Evolutionary conservation across 2,888 invertebrate genomes (phyloP).

Genomic region (Limulus polyphemus): DNA sequence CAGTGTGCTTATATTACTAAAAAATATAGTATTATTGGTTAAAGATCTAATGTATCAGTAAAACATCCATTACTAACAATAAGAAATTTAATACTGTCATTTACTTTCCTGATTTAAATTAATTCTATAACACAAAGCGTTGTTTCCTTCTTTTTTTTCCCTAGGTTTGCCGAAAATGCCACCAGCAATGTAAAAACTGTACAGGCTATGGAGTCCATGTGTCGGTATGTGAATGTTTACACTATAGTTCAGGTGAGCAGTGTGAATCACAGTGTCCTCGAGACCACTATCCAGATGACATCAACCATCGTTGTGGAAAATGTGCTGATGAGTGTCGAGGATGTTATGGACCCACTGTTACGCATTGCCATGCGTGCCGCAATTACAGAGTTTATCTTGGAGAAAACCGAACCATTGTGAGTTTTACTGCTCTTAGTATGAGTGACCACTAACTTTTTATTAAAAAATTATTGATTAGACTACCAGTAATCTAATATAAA

Average conservation of each 20-base stretch:
- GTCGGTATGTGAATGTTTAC: conserved; percentile 67
- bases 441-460: background rate
- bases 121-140: too few relatives aligned
- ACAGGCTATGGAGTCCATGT: conserved; percentile 73
- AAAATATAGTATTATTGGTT: too few relatives aligned
- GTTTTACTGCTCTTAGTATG: background rate
- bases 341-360: conserved; percentile 61
- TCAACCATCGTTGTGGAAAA: conserved; percentile 54
- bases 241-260: conserved; percentile 68
- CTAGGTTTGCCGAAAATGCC: conserved; percentile 72
- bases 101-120: too few relatives aligned
- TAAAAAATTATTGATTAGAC: too few relatives aligned
- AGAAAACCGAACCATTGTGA: conserved; percentile 27
- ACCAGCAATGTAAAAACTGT: conserved; percentile 75
- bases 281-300: conserved; percentile 68
- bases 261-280: conserved; percentile 78
- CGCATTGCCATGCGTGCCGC: conserved; percentile 62
- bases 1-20: too few relatives aligned
- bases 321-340: conserved; percentile 73
- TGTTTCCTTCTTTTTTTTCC: background rate
- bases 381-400: conserved; percentile 56
- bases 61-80: too few relatives aligned
- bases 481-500: too few relatives aligned
- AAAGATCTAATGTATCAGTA: too few relatives aligned
- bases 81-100: too few relatives aligned